Evolutionary conservation across 2,888 invertebrate genomes (phyloP).

Genomic region (Dolichomitus sp.): DNA sequence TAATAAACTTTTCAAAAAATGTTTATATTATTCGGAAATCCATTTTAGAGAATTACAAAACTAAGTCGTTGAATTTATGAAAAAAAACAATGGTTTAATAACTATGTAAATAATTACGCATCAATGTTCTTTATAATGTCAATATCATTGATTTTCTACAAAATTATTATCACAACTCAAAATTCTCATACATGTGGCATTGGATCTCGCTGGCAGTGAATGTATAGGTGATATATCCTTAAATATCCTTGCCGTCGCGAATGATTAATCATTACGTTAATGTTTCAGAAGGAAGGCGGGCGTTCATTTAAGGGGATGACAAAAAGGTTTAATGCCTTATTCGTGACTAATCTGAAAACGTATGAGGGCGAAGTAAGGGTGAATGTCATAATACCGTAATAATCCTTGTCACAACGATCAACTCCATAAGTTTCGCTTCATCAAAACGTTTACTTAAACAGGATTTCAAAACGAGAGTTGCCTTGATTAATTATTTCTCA

Average conservation of each 20-base stretch:
- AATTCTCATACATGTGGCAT: no score
- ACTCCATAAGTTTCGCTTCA: background rate
- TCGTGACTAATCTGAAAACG: background rate
- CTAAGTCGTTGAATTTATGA: no score
- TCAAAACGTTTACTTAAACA: background rate
- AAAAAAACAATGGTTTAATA: no score
- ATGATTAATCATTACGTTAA: slow-evolving; percentile 78
- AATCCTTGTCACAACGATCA: background rate
- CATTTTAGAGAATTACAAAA: no score
- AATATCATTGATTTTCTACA: no score
- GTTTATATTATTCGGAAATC: no score
- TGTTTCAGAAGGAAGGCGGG: slow-evolving; percentile 50
- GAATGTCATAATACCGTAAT: background rate
- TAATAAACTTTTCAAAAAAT: no score
- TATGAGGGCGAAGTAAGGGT: background rate
- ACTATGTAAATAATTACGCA: no score
- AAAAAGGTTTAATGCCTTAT: slow-evolving; percentile 17
- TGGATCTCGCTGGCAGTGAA: no score
- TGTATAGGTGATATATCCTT: background rate
- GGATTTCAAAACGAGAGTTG: background rate
- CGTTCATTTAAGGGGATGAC: background rate
- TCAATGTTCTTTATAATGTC: no score
- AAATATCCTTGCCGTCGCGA: slow-evolving; percentile 52
- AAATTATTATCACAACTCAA: no score
- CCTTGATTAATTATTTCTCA: background rate